Base-by-base conservation (phyloP, 2,888 invertebrate genomes). In the Caenorhabditis sulstoni region DNA sequence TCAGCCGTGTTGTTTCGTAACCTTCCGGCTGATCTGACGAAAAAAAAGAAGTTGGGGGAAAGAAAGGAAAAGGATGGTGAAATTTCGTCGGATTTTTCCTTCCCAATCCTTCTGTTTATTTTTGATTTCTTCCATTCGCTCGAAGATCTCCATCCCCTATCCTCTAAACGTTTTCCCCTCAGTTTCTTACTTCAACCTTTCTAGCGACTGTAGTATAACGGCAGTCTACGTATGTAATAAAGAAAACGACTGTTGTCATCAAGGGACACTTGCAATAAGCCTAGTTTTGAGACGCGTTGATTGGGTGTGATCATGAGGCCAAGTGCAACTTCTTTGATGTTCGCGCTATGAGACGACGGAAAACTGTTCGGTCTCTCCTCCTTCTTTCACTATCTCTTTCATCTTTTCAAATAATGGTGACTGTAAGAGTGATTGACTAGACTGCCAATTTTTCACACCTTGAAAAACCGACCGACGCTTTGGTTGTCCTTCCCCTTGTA, bases 281-380 rank as follows among this genome's bases (percentile, higher is more conserved):
- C 59, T 35, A 61, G 53, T 62, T 70, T 61, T 12, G 18, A 47
- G 47, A 20, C 16, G 37, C n/a, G 50, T 58, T 58, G 41, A 73
- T 73, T 73, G 64, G 73, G 23, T 64, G 58, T 64, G 29, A 73
- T 73, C 58, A 22, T 22, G 55, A 50, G 11, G 45, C 52, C 41
- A 70, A 73, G 73, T 64, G 73, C 73, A 73, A 57, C 29, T 58
- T 62, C 41, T 37, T 73, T 73, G 73, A 73, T 64, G 73, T 73
- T 73, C 57, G 62, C 53, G 64, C 49, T 29, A 7, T 29, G 3
- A 5, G 29, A 29, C 7, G 29, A 39, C 8, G n/a, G 53, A 70
- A 71, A 71, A 73, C 20, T 16, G 35, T 53, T 53, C 53, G 37
- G 29, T 53, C 53, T 35, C 12, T 53, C 9, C 53, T 37, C 41